Evolutionary conservation across 1,140 invertebrate genomes (phyloP).

Genomic region (Pristionchus pacificus): DNA sequence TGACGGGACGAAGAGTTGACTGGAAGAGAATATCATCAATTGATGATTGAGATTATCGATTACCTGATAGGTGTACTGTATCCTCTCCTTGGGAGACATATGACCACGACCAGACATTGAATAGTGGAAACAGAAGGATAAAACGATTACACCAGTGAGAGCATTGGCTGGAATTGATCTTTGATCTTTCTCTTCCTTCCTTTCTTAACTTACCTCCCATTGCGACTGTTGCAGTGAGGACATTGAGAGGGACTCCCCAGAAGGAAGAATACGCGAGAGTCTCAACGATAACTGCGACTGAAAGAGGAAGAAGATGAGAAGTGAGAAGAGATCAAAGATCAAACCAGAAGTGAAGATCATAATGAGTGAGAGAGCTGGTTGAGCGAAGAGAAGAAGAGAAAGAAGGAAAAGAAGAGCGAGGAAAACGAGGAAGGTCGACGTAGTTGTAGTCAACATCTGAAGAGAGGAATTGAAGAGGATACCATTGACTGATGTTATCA

Average conservation of each 20-base stretch:
- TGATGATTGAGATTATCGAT: not conserved
- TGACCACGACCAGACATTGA: constrained; percentile 22
- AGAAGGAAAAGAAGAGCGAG: constrained; percentile 17
- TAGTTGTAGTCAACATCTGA: constrained; percentile 10
- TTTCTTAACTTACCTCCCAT: constrained; percentile 18
- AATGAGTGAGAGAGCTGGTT: constrained; percentile 24
- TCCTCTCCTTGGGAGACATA: constrained; percentile 14
- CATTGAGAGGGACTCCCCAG: constrained; percentile 33
- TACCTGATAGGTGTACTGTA: constrained; percentile 32
- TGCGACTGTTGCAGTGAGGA: constrained; percentile 25
- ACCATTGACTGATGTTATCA: not conserved
- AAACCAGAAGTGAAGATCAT: constrained; percentile 19
- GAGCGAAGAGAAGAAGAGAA: constrained; percentile 28
- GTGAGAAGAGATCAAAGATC: not conserved
- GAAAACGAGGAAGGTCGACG: constrained; percentile 10
- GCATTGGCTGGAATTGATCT: constrained; percentile 22
- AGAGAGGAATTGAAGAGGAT: not conserved
- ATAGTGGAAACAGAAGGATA: constrained; percentile 32
- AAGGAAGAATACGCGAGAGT: constrained; percentile 25
- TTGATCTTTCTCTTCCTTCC: no score
- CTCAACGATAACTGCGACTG: constrained; percentile 11
- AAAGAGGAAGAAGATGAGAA: no score
- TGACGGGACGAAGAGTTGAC: constrained; percentile 21
- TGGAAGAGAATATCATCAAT: constrained; percentile 23
- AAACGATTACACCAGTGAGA: constrained; percentile 28